Percentiles rank a stretch among this genome's conserved stretches.
phyloP scores from a whole-genome alignment of 2,888 invertebrate species.

The Dasypolia templi region DNA sequence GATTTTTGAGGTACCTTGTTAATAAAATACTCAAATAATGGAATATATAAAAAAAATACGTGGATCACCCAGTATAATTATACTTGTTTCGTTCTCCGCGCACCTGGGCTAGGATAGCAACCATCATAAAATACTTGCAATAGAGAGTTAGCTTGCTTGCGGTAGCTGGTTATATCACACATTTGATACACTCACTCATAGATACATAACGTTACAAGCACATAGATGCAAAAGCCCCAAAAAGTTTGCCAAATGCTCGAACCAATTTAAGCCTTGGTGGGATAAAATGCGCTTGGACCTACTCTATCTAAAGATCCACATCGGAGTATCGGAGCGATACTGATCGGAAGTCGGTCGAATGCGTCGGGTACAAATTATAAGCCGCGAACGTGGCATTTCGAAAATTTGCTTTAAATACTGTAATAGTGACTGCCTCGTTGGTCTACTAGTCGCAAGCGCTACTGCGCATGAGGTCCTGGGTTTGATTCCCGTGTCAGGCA shows the following conservation, averaged over 20 bases:
- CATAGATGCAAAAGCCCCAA: not conserved
- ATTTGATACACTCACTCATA: not conserved
- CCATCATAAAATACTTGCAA: not conserved
- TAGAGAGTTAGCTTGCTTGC: not conserved
- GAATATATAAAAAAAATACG: not conserved
- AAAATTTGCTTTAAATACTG: not conserved
- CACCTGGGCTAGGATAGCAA: not conserved
- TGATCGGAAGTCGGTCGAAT: not conserved
- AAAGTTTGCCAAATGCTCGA: not conserved
- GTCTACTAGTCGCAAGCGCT: not conserved
- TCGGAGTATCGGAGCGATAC: not conserved
- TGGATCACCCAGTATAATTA: not conserved
- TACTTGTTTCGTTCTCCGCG: not conserved
- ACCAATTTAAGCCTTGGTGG: not conserved
- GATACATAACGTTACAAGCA: not conserved
- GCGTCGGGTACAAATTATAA: not conserved
- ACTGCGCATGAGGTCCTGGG: not conserved
- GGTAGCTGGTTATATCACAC: not conserved
- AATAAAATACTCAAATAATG: not conserved
- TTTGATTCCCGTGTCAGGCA: not conserved
- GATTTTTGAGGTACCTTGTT: conserved; percentile 92
- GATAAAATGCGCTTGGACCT: not conserved
- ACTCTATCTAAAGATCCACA: not conserved
- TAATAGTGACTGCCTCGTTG: not conserved
- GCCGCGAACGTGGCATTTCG: not conserved